phyloP scores from a whole-genome alignment of 2,888 invertebrate species.

The Microctonus hyperodae region DNA sequence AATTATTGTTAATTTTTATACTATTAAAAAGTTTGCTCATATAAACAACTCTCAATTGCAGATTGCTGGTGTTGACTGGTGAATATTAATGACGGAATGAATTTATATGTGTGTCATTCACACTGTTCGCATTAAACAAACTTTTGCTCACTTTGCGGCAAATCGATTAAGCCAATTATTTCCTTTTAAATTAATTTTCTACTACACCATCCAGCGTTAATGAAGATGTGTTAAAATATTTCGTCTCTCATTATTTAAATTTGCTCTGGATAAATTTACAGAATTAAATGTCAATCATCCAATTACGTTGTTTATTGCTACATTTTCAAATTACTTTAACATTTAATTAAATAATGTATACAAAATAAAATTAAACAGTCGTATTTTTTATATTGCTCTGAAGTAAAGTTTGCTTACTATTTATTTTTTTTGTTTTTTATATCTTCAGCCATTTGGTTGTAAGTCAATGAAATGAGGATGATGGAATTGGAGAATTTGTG shows the following conservation, averaged over 20 bases:
- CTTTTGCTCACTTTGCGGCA: neutral
- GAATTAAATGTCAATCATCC: neutral
- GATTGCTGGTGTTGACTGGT: neutral
- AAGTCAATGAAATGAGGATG: neutral
- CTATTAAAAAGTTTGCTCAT: neutral
- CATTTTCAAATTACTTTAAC: no score
- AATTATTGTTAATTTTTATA: neutral
- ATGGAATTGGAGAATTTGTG: neutral
- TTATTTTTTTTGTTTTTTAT: neutral
- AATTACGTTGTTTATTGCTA: no score
- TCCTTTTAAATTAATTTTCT: neutral
- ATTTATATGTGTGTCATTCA: neutral
- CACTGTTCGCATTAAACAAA: neutral
- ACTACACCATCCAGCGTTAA: neutral
- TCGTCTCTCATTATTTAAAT: neutral
- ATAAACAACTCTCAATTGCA: conserved; percentile 3
- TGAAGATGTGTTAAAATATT: neutral
- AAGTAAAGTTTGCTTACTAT: neutral
- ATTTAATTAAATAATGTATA: no score
- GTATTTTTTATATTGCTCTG: neutral
- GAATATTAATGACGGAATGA: neutral
- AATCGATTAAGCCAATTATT: neutral
- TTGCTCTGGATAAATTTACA: neutral
- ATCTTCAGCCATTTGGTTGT: neutral
- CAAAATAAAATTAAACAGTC: no score